phyloP scores from a whole-genome alignment of 2,888 invertebrate species.

The Baccha elongata region DNA sequence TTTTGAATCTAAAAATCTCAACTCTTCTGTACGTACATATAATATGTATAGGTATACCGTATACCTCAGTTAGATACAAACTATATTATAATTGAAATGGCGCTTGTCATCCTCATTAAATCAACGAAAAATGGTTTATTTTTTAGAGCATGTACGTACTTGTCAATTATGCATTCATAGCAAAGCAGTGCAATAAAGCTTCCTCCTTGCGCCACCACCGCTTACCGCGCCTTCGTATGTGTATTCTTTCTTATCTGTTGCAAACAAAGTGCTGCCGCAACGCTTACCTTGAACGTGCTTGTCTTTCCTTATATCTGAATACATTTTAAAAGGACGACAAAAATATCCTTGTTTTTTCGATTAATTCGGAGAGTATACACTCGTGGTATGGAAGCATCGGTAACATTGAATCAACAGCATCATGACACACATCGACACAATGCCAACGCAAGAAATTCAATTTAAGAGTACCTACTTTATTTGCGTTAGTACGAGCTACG shows the following conservation, averaged over 20 bases:
- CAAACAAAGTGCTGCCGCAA: constrained; percentile 21
- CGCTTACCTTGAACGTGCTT: constrained; percentile 64
- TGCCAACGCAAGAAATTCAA: constrained; percentile 56
- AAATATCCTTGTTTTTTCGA: constrained; percentile 50
- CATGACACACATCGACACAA: constrained; percentile 29
- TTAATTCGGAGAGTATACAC: constrained; percentile 35
- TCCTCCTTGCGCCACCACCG: constrained; percentile 9
- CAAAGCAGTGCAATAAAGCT: constrained; percentile 50
- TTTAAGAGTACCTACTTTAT: constrained; percentile 66
- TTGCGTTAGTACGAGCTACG: constrained; percentile 48
- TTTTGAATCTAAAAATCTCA: not conserved
- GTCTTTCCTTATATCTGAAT: constrained; percentile 2
- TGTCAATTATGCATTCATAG: constrained; percentile 59
- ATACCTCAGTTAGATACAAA: too few species aligned
- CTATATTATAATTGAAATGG: constrained; percentile 49
- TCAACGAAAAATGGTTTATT: constrained; percentile 6
- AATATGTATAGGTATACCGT: too few species aligned
- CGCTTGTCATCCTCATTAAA: constrained; percentile 48
- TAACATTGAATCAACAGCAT: constrained; percentile 56
- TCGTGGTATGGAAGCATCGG: not conserved
- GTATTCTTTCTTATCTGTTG: constrained; percentile 13
- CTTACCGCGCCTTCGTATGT: not conserved
- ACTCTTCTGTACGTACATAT: not conserved
- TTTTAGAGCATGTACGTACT: constrained; percentile 39
- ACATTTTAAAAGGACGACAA: constrained; percentile 31